These are phyloP conservation scores for Pristionchus pacificus DNA, from an alignment of 1,140 invertebrate genomes.

Conservation along the genomic window DNA sequence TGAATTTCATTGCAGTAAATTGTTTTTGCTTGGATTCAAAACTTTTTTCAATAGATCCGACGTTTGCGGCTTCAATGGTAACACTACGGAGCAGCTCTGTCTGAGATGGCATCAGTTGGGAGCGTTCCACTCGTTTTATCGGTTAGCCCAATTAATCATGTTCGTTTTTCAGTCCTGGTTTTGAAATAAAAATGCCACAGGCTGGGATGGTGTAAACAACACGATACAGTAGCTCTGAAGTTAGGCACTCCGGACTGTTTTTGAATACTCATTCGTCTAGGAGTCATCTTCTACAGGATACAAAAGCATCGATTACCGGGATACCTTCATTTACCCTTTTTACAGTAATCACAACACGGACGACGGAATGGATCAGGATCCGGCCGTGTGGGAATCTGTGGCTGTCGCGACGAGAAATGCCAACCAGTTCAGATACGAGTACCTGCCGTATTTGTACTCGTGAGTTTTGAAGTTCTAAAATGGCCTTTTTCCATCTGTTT, in stretches of 20 bases:
- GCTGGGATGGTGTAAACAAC: no score
- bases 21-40: no score
- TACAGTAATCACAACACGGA: conserved; percentile 50
- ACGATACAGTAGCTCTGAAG: no score
- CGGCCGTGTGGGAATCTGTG: conserved; percentile 50
- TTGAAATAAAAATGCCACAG: no score
- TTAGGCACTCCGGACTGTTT: no score
- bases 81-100: conserved; percentile 58
- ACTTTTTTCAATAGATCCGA: conserved; percentile 60
- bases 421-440: conserved; percentile 51
- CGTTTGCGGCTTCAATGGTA: conserved; percentile 59
- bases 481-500: conserved; percentile 32
- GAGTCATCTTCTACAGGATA: no score
- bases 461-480: conserved; percentile 17
- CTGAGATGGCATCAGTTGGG: conserved; percentile 53
- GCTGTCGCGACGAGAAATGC: conserved; percentile 52
- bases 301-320: no score
- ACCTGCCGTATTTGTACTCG: conserved; percentile 56
- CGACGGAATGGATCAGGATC: conserved; percentile 42
- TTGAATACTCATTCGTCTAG: no score
- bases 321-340: no score
- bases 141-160: conserved; percentile 3
- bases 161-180: no score
- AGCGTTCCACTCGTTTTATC: conserved; percentile 67
- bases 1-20: no score